Base-by-base conservation (phyloP, 2,113 vertebrate species). In the Perca schrenkii region DNA sequence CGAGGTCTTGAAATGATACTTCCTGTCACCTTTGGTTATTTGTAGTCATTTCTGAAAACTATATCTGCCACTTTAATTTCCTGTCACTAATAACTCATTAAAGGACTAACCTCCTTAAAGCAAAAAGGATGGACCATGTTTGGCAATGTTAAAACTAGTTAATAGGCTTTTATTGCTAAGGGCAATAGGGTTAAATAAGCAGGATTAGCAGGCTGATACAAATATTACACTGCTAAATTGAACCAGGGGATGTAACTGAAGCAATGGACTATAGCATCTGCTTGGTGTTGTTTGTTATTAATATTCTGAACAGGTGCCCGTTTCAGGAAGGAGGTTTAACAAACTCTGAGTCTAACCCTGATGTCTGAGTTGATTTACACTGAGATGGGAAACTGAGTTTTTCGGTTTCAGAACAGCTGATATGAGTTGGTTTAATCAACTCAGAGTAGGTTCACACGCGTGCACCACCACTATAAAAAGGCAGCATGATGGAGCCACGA, bases 21-120 rank as follows among this genome's bases (percentile, higher is more conserved):
- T 89, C 61, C 77, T 78, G 85, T 87, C 85, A 80, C 77, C 82
- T 89, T 84, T 87, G 77, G 77, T 91, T 90, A 22, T 82, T 60
- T 19, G 4, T 21, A 78, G 74, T 84, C 65, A 49, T 75, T 65
- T 85, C 61, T 62, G 64, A 67, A 83, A 75, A 64, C 36, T 70
- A 31, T 13, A 73, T 79, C 80, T 82, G 67, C 19, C 68, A 4
- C 65, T 31, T 82, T 86, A 56, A 83, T 86, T 90, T 87, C 75
- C 76, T 86, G 56, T 88, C 69, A n/a, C 64, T 85, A 79, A 86
- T 87, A 25, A 85, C 64, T 53, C 49, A 73, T 85, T 83, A 87
- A 89, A 79, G 47, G 58, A 69, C 68, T 47, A 83, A 86, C 64
- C 80, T 79, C 53, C 77, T 87, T 52, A 56, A 80, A 84, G 80